Evolutionary conservation across 2,113 vertebrate species (phyloP).

Genomic region (Pitta sordida): DNA sequence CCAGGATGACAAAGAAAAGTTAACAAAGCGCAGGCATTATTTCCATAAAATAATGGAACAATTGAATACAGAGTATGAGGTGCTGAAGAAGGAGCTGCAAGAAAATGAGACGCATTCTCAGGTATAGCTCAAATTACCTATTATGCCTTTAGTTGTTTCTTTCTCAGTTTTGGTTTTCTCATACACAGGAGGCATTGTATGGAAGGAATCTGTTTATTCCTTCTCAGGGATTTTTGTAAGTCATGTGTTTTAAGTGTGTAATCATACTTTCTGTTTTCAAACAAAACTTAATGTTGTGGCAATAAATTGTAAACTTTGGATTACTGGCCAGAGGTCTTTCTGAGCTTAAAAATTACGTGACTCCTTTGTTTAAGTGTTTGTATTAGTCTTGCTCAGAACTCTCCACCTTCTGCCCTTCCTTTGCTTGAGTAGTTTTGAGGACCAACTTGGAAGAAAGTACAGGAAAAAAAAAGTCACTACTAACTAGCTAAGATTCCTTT

Average conservation of each 20-base stretch:
- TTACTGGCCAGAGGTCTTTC: background rate
- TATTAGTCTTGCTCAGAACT: background rate
- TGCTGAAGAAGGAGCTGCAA: constrained; percentile 81
- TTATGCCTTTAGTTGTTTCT: background rate
- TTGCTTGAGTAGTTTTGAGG: background rate
- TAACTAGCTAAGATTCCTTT: background rate
- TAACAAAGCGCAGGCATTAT: constrained; percentile 72
- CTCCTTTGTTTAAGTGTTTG: background rate
- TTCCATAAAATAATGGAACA: constrained; percentile 82
- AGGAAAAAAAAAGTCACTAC: background rate
- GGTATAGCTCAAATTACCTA: constrained; percentile 62
- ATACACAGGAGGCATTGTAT: background rate
- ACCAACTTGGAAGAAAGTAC: background rate
- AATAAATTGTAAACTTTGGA: background rate
- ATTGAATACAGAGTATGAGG: constrained; percentile 77
- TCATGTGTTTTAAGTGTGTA: background rate
- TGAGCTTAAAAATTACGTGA: background rate
- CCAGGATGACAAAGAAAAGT: constrained; percentile 79
- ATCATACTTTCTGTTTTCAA: background rate
- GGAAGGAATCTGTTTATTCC: background rate
- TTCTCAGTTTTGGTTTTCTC: background rate
- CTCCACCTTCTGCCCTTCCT: background rate
- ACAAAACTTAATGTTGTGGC: background rate
- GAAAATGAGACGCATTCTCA: constrained; percentile 94
- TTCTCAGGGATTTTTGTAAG: background rate